A percentile compares a stretch with the other conserved stretches of the same genome.
phyloP scores from a whole-genome alignment of 2,113 vertebrate species.

The Carlito syrichta region DNA sequence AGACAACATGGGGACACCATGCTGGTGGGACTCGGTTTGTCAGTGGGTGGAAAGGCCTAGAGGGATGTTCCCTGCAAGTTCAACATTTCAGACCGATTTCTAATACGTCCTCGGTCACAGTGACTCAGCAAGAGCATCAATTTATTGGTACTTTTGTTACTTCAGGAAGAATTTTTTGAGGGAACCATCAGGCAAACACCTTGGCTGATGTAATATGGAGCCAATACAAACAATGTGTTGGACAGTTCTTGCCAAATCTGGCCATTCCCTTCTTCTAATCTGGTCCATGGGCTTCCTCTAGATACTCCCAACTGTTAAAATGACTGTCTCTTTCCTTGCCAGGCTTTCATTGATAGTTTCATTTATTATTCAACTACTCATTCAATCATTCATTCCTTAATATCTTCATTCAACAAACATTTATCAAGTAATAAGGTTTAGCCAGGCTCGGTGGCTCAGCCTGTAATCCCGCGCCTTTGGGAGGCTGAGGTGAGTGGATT shows the following conservation, averaged over 20 bases:
- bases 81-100: not conserved
- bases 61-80: not conserved
- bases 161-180: not conserved
- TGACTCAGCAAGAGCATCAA: not conserved
- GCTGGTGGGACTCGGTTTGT: too few species aligned
- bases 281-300: accelerated
- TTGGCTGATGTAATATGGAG: not conserved
- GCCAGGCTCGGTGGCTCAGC: too few species aligned
- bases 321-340: not conserved
- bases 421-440: not conserved
- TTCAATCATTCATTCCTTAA: not conserved
- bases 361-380: not conserved
- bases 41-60: not conserved
- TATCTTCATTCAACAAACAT: not conserved
- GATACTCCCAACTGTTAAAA: not conserved
- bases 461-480: too few species aligned
- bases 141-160: not conserved
- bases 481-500: too few species aligned
- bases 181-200: not conserved
- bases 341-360: not conserved
- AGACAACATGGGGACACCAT: not conserved
- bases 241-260: not conserved
- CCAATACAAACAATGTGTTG: not conserved
- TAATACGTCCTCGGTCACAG: not conserved
- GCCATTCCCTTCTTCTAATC: too few species aligned